phyloP scores from a whole-genome alignment of 2,113 vertebrate genomes.

The Nestor notabilis region DNA sequence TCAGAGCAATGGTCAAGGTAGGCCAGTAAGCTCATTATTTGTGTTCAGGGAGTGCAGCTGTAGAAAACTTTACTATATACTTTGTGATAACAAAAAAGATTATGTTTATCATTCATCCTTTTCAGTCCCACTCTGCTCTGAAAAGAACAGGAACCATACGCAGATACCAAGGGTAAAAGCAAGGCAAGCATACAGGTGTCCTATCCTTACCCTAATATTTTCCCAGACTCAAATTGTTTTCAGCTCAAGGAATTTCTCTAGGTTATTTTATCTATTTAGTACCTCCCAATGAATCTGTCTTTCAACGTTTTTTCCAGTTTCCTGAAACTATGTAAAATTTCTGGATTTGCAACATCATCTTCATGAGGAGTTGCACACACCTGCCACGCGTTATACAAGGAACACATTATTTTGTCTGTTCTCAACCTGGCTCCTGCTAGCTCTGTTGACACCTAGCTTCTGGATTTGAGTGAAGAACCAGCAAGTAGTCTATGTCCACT shows the following conservation, averaged over 20 bases:
- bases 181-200: background rate
- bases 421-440: background rate
- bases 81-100: background rate
- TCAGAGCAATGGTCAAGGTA: background rate
- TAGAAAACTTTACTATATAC: background rate
- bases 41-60: background rate
- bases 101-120: background rate
- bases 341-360: background rate
- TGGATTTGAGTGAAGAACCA: background rate
- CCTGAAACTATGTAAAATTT: background rate
- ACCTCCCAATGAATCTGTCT: background rate
- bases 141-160: background rate
- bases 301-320: background rate
- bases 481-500: background rate
- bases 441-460: background rate
- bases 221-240: background rate
- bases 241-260: background rate
- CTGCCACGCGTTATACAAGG: background rate
- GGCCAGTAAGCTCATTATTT: background rate
- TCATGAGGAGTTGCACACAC: background rate
- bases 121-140: background rate
- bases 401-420: background rate
- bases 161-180: background rate
- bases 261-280: background rate
- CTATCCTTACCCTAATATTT: background rate